These are phyloP conservation scores for Drosophila cyrtoloma DNA, from an alignment of 2,888 invertebrate genomes.

Conservation along the genomic window DNA sequence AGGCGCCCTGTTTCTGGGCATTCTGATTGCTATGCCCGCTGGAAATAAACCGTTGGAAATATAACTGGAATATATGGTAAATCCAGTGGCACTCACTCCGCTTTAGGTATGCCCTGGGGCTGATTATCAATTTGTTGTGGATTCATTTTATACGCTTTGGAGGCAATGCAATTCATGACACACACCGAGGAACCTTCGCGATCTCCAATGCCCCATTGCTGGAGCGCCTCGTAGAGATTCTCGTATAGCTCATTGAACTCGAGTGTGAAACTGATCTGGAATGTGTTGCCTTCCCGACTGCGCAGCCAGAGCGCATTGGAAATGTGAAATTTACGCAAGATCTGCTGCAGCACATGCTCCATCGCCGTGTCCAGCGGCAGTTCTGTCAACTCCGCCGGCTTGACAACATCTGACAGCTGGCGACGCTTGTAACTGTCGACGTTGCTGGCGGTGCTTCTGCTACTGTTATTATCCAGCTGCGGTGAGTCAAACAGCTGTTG, in stretches of 20 bases:
- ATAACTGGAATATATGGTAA: not conserved
- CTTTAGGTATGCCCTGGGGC: conserved; percentile 10
- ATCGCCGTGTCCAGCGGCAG: conserved; percentile 75
- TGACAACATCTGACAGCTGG: conserved; percentile 54
- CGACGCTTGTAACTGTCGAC: not conserved
- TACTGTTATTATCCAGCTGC: not conserved
- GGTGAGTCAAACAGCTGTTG: conserved; percentile 13
- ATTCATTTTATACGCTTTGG: conserved; percentile 58
- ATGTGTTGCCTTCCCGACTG: conserved; percentile 86
- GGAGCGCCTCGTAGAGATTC: conserved; percentile 87
- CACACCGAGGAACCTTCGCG: conserved; percentile 87
- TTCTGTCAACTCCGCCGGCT: conserved; percentile 44
- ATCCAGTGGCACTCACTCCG: conserved; percentile 44
- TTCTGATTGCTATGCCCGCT: conserved; percentile 60
- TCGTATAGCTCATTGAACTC: conserved; percentile 88
- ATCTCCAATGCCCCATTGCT: conserved; percentile 88
- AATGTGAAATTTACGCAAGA: conserved; percentile 86
- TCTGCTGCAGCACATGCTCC: conserved; percentile 86
- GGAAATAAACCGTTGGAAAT: not conserved
- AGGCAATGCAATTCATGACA: conserved; percentile 88
- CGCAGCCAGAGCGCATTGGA: conserved; percentile 87
- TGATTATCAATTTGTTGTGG: conserved; percentile 47
- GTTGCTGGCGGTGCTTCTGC: not conserved
- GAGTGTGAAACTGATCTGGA: conserved; percentile 87
- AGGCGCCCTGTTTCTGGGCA: conserved; percentile 83